These are phyloP conservation scores for Ophion ellenae DNA, from an alignment of 2,888 invertebrate genomes.

Conservation along the genomic window DNA sequence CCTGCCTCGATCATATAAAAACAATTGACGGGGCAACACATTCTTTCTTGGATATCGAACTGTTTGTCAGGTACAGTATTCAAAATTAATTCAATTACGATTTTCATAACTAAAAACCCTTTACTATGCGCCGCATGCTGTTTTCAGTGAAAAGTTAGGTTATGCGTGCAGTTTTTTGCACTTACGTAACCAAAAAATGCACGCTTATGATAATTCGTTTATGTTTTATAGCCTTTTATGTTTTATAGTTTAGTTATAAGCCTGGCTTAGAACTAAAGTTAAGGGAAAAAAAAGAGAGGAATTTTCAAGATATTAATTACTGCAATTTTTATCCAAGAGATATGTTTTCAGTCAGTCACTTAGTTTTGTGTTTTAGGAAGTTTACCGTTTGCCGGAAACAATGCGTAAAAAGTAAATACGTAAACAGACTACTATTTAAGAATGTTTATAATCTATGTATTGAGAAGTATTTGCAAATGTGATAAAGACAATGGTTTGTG, in stretches of 20 bases:
- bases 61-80: background rate
- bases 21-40: constrained; percentile 23
- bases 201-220: background rate
- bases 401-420: background rate
- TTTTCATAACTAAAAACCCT: background rate
- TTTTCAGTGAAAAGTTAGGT: constrained; percentile 22
- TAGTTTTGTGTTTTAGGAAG: no score
- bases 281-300: background rate
- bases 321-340: background rate
- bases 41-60: constrained; percentile 27
- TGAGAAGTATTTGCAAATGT: no score
- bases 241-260: no score
- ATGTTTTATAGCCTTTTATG: background rate
- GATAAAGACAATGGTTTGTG: no score
- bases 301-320: background rate
- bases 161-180: background rate
- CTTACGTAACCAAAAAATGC: constrained; percentile 25
- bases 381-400: background rate
- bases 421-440: background rate
- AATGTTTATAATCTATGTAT: no score
- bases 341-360: background rate
- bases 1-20: constrained; percentile 30
- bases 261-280: background rate
- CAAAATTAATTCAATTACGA: background rate
- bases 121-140: background rate